Evolutionary conservation across 2,888 invertebrate genomes (phyloP).

Genomic region (Cerceris rybyensis): DNA sequence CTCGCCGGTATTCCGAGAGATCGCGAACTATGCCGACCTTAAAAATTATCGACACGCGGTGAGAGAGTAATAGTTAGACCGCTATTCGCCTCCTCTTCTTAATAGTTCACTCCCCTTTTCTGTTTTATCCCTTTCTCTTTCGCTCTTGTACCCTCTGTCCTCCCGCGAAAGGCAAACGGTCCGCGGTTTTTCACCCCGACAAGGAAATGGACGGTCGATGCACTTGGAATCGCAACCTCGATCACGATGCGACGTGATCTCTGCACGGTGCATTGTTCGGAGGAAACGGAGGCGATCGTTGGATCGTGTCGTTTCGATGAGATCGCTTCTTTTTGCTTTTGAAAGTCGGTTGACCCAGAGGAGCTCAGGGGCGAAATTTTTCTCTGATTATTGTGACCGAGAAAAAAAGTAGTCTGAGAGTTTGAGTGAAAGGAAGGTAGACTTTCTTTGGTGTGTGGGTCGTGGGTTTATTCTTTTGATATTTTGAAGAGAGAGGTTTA

Average conservation of each 20-base stretch:
- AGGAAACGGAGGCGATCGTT: slow-evolving; percentile 6
- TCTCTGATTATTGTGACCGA: background rate
- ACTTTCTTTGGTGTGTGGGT: too few relatives aligned
- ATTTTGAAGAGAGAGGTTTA: too few relatives aligned
- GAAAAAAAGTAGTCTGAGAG: too few relatives aligned
- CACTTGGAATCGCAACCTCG: slow-evolving; percentile 29
- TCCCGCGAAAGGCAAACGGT: slow-evolving; percentile 28
- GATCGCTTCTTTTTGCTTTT: background rate
- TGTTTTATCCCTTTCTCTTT: background rate
- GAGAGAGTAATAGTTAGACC: slow-evolving; percentile 38
- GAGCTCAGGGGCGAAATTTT: background rate
- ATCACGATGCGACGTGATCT: slow-evolving; percentile 38
- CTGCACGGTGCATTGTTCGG: background rate
- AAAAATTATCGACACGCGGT: slow-evolving; percentile 61
- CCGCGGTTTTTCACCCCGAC: slow-evolving; percentile 49
- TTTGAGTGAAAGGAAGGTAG: too few relatives aligned
- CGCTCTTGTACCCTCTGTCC: background rate
- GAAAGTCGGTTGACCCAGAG: background rate
- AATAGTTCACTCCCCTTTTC: slow-evolving; percentile 12
- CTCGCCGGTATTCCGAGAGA: slow-evolving; percentile 50
- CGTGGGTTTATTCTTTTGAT: too few relatives aligned
- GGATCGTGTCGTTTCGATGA: background rate
- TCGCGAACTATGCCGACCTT: slow-evolving; percentile 43
- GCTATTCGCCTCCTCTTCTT: slow-evolving; percentile 13
- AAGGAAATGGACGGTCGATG: slow-evolving; percentile 50